Evolutionary conservation across 2,113 vertebrate genomes (phyloP).

Genomic region (Bolborhynchus lineola): DNA sequence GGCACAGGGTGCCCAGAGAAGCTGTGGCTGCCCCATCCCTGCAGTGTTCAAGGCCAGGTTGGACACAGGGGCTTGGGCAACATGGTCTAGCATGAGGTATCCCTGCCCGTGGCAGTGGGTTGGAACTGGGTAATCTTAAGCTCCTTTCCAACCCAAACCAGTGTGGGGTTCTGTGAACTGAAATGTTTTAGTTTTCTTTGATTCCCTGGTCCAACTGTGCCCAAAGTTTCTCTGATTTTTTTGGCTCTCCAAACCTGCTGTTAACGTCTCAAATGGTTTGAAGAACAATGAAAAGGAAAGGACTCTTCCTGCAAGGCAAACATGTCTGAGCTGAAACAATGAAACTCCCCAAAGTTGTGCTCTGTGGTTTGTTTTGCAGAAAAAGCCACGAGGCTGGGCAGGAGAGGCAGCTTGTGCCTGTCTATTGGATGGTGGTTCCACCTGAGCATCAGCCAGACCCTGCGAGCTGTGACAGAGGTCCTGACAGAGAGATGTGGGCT

Average conservation of each 20-base stretch:
- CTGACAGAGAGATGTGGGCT: neutral
- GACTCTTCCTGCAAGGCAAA: neutral
- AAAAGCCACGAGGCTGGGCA: slow-evolving; percentile 59
- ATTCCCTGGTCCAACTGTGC: neutral
- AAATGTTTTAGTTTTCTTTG: neutral
- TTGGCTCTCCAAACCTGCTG: neutral
- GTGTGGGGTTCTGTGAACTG: neutral
- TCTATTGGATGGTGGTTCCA: slow-evolving; percentile 52
- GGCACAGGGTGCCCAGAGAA: neutral
- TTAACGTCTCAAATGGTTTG: neutral
- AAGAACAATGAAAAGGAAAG: neutral
- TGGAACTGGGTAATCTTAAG: neutral
- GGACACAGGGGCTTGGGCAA: neutral
- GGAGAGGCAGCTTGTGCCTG: slow-evolving; percentile 31
- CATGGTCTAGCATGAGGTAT: neutral
- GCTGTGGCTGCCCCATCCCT: neutral
- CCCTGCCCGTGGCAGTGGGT: neutral
- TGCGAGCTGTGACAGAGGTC: neutral
- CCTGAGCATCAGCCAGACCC: neutral
- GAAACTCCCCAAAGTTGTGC: neutral
- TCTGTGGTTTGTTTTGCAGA: slow-evolving; percentile 37
- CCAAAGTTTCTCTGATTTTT: neutral
- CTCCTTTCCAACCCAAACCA: neutral
- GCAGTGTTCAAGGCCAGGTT: neutral
- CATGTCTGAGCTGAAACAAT: neutral